These are phyloP conservation scores for Sanderia malayensis DNA, from an alignment of 30 jellyfish, hydroid and myxozoan genomes.

Conservation along the genomic window DNA sequence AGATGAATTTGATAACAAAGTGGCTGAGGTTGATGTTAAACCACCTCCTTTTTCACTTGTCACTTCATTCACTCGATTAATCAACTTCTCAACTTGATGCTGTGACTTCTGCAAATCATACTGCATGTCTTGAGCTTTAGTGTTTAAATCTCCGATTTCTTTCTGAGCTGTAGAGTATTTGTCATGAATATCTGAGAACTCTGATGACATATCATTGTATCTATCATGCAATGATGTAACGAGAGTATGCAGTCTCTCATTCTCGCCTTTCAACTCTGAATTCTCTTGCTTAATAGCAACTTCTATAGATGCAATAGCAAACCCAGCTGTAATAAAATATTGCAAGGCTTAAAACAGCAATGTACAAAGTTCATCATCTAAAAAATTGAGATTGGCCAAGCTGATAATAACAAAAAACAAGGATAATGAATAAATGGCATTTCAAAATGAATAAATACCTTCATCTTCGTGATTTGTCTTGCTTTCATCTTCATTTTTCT, in stretches of 20 bases:
- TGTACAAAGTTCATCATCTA: background rate
- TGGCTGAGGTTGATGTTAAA: conserved; percentile 14
- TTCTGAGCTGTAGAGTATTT: conserved; percentile 77
- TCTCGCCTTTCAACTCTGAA: conserved; percentile 72
- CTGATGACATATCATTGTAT: conserved; percentile 76
- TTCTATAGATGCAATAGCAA: conserved; percentile 80
- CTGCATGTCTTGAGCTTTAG: conserved; percentile 92
- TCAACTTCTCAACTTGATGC: conserved; percentile 87
- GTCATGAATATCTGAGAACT: conserved; percentile 89
- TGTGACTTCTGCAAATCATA: conserved; percentile 90
- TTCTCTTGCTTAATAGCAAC: conserved; percentile 80
- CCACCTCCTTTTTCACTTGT: conserved; percentile 54
- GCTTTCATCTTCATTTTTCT: conserved; percentile 32
- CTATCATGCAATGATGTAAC: conserved; percentile 81
- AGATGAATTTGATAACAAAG: no score
- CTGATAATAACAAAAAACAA: no score
- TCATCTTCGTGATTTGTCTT: conserved; percentile 42
- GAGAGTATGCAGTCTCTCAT: conserved; percentile 68
- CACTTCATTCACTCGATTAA: conserved; percentile 76
- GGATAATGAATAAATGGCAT: background rate
- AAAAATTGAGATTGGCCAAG: background rate
- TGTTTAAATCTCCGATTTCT: conserved; percentile 69
- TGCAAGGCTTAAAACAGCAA: background rate
- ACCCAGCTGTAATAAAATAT: conserved; percentile 32
- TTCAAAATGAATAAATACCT: conserved; percentile 21